Evolutionary conservation across 2,888 invertebrate species (phyloP).

Genomic region (Melolontha melolontha): DNA sequence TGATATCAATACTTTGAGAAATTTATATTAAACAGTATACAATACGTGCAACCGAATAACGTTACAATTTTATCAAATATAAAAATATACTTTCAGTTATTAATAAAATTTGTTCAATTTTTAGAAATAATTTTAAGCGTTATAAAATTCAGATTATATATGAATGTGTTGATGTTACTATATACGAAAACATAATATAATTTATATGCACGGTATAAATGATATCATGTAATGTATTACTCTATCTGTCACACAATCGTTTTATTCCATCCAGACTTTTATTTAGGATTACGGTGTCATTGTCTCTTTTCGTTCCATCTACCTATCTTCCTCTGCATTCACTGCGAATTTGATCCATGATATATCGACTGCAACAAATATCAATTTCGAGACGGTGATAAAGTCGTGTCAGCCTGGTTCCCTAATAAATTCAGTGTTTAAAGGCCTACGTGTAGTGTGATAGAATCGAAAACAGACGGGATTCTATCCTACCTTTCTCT

Average conservation of each 20-base stretch:
- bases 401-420: conserved; percentile 26
- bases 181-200: too few relatives aligned
- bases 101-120: too few relatives aligned
- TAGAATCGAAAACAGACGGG: conserved; percentile 2
- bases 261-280: conserved; percentile 7
- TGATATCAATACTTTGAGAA: too few relatives aligned
- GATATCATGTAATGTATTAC: background rate
- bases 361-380: conserved; percentile 42
- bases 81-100: too few relatives aligned
- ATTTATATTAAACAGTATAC: too few relatives aligned
- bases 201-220: too few relatives aligned
- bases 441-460: conserved; percentile 29
- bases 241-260: background rate
- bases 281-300: conserved; percentile 4
- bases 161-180: too few relatives aligned
- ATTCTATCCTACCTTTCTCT: conserved; percentile 5
- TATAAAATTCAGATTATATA: too few relatives aligned
- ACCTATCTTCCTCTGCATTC: conserved; percentile 21
- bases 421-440: conserved; percentile 37
- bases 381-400: conserved; percentile 40
- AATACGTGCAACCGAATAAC: too few relatives aligned
- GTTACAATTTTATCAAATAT: too few relatives aligned
- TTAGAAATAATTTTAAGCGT: too few relatives aligned
- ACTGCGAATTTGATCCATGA: conserved; percentile 38
- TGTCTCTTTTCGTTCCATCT: conserved; percentile 4